Evolutionary conservation across 1,140 invertebrate genomes (phyloP).

Genomic region (Nylanderia fulva): DNA sequence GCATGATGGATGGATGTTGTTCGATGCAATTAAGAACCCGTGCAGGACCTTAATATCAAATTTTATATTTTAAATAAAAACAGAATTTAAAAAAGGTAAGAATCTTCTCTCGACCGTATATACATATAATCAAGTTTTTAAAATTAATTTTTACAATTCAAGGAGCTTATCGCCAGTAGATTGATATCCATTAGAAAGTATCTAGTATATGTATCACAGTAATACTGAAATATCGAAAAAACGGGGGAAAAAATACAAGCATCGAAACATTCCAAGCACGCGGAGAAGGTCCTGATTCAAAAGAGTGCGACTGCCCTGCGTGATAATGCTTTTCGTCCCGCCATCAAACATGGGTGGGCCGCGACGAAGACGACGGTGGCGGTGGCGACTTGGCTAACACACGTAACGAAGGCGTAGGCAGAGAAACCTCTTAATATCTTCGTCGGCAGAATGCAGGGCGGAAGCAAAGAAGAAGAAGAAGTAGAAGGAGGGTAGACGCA

Average conservation of each 20-base stretch:
- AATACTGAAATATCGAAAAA: background rate
- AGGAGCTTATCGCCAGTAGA: background rate
- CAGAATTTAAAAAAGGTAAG: too few relatives aligned
- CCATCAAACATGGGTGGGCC: slow-evolving; percentile 71
- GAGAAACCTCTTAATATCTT: slow-evolving; percentile 69
- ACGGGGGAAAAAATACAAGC: background rate
- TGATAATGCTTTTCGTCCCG: slow-evolving; percentile 61
- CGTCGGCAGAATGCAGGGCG: background rate
- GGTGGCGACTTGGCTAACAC: slow-evolving; percentile 40
- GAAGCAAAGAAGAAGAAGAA: background rate
- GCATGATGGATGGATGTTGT: background rate
- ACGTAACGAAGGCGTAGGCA: slow-evolving; percentile 69
- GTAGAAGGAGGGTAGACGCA: slow-evolving; percentile 33
- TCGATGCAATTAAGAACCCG: background rate
- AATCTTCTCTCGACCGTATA: too few relatives aligned
- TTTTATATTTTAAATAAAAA: background rate
- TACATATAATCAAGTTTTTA: background rate
- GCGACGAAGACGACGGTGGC: slow-evolving; percentile 16
- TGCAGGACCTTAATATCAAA: background rate
- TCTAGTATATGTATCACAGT: background rate
- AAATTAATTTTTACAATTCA: background rate
- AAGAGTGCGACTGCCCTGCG: slow-evolving; percentile 16
- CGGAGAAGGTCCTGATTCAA: background rate
- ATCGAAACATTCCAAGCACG: background rate
- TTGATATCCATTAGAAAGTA: background rate